Evolutionary conservation across 1,140 invertebrate species (phyloP).

Genomic region (Anastatus disparis): DNA sequence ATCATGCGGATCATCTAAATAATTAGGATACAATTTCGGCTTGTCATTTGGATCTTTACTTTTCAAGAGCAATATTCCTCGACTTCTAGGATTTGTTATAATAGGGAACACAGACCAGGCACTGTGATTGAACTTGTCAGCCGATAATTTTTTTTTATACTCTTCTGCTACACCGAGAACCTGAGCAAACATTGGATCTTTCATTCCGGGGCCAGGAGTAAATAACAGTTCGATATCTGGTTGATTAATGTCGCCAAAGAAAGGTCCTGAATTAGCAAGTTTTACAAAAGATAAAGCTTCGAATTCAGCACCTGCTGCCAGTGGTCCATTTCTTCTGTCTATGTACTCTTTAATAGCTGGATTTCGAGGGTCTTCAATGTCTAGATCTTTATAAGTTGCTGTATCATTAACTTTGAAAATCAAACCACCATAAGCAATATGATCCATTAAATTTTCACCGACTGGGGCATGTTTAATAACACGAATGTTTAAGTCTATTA

Average conservation of each 20-base stretch:
- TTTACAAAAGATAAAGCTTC: background rate
- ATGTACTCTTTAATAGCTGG: background rate
- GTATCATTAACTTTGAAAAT: background rate
- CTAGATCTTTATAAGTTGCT: background rate
- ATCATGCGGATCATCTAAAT: constrained; percentile 75
- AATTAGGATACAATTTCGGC: constrained; percentile 86
- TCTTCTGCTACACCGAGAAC: constrained; percentile 69
- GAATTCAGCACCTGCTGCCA: constrained; percentile 33
- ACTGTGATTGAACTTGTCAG: constrained; percentile 62
- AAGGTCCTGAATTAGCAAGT: background rate
- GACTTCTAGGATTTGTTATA: constrained; percentile 79
- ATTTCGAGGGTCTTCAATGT: background rate
- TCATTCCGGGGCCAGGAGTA: background rate
- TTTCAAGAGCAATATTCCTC: constrained; percentile 75
- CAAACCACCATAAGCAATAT: constrained; percentile 54
- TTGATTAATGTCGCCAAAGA: background rate
- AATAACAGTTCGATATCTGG: constrained; percentile 6
- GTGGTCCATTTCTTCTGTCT: background rate
- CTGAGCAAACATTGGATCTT: constrained; percentile 61
- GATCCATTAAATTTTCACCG: constrained; percentile 71
- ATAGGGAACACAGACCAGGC: constrained; percentile 75
- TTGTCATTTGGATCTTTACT: constrained; percentile 76
- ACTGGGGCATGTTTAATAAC: constrained; percentile 67
- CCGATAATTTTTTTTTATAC: constrained; percentile 55
- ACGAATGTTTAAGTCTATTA: constrained; percentile 74